These are phyloP conservation scores for Hartigia nigra DNA, from an alignment of 2,888 invertebrate genomes.

Conservation along the genomic window DNA sequence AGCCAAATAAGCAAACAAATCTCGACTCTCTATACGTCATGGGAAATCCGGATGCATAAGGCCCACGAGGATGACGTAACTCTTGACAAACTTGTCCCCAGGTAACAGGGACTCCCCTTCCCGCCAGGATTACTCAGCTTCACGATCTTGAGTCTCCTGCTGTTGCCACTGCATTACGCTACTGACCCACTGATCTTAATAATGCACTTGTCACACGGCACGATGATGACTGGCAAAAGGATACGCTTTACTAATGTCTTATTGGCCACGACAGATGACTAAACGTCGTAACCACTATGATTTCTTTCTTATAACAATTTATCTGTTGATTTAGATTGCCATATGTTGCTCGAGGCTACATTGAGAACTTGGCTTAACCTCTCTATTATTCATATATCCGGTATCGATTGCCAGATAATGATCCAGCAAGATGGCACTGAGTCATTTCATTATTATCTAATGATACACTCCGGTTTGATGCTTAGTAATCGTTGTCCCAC, in stretches of 20 bases:
- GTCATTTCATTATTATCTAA: neutral
- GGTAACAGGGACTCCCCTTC: neutral
- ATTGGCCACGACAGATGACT: neutral
- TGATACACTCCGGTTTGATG: neutral
- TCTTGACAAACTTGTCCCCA: neutral
- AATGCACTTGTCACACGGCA: slow-evolving; percentile 8
- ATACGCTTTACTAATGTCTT: neutral
- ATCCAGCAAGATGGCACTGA: neutral
- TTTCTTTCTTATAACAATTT: neutral
- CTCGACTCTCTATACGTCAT: neutral
- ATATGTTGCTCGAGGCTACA: neutral
- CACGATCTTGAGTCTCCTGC: neutral
- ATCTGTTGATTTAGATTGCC: neutral
- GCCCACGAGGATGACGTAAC: neutral
- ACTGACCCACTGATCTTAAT: slow-evolving; percentile 4
- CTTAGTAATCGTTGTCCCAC: neutral
- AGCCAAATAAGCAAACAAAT: neutral
- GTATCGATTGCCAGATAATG: too few species aligned
- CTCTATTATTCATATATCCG: neutral
- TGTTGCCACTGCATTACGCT: neutral
- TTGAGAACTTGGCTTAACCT: neutral
- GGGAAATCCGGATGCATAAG: neutral
- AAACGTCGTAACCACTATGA: neutral
- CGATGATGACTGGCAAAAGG: slow-evolving; percentile 1
- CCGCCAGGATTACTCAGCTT: neutral